Base-by-base conservation (phyloP, 2,888 invertebrate species). In the Temnothorax rugatulus region DNA sequence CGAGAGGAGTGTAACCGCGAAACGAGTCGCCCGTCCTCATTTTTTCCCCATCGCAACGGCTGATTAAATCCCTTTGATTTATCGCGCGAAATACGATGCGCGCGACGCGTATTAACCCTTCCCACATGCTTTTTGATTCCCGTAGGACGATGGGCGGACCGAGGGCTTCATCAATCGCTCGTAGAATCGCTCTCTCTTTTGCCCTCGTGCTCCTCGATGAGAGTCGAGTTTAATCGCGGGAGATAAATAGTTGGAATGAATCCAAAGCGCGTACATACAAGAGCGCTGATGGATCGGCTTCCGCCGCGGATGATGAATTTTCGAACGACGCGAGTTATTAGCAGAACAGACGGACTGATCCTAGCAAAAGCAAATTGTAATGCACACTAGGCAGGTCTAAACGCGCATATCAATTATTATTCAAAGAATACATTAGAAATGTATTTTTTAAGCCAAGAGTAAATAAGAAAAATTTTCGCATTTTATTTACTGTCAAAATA, bases 11-110 rank as follows among this genome's bases (percentile, higher is more conserved):
- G 50, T 57, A 50, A 73, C 66, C 73, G 59, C 63, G 57, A 69
- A 81, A 54, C 71, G 41, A 69, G 50, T 57, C 59, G 61, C 21
- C 9, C 54, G 21, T 29, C 57, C 71, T 69, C 64, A 54, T 54
- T 73, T 85, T 84, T 57, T 69, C 61, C 63, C 81, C 79, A 47
- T 25, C 57, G 61, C 57, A n/a, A 29, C 63, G 38, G 38, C 81
- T 86, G 86, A 86, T 86, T 86, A 86, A 86, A 84, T 84, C 84
- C 77, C 63, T 82, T 77, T 84, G 86, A 86, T 86, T 86, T 86
- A 86, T 86, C 77, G 82, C 47, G 54, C 66, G 74, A 84, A 76
- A 86, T 84, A 75, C 76, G 86, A 84, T 59, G 76, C 82, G 50
- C 64, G 75, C 66, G 66, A 68, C 66, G 61, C 76, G 73, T 61